Percentiles rank a stretch among this genome's conserved stretches.
Evolutionary conservation across 2,113 vertebrate species (phyloP).

Genomic region (Silurus asotus): DNA sequence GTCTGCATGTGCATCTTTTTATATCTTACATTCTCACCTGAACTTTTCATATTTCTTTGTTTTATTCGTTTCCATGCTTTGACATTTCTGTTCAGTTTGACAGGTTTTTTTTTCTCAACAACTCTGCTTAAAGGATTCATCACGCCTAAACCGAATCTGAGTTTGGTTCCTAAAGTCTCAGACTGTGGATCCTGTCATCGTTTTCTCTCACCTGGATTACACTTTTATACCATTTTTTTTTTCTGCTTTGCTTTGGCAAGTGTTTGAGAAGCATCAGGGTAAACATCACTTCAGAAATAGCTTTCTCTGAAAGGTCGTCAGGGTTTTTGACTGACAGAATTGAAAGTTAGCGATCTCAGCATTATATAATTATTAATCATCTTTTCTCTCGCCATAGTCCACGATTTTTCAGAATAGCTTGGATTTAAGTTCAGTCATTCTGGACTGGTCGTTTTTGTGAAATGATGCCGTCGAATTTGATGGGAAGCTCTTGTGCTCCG

Average conservation of each 20-base stretch:
- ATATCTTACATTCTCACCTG: background rate
- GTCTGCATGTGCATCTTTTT: background rate
- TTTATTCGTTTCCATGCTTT: background rate
- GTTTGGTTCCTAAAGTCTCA: background rate
- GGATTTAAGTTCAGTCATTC: no score
- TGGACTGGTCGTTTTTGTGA: conserved; percentile 2
- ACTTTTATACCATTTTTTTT: background rate
- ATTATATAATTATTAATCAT: background rate
- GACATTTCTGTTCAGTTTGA: background rate
- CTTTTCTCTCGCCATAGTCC: background rate
- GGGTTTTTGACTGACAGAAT: background rate
- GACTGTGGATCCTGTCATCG: background rate
- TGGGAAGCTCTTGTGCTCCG: background rate
- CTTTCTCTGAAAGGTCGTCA: background rate
- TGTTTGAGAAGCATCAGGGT: background rate
- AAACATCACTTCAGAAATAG: conserved; percentile 15
- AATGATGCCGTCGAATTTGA: background rate
- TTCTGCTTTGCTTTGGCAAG: background rate
- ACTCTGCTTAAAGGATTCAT: background rate
- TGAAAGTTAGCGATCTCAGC: background rate
- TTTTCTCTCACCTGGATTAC: background rate
- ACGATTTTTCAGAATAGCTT: background rate
- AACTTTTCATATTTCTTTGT: background rate
- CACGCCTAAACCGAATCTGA: background rate
- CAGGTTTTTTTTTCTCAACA: background rate